Evolutionary conservation across 1,140 invertebrate genomes (phyloP), one percentile per base, ranked within the genome.

Genomic region (Calephelis virginiensis): DNA sequence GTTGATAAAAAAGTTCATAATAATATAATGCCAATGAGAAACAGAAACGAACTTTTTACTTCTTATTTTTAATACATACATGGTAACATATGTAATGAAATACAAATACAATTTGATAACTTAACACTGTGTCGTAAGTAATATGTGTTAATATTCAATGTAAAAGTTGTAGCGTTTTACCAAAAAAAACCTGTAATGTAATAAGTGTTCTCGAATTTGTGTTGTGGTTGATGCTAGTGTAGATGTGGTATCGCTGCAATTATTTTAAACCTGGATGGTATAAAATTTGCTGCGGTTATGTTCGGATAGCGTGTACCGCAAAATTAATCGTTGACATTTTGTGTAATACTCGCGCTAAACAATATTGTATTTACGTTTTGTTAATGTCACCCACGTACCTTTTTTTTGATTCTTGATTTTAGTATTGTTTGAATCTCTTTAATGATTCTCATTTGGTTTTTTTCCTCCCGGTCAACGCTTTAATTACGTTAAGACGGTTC

Each of bases 221-320:
- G 61, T 47, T 61, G 61, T 63, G 61, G 43, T 63, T 47, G 43
- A 48, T 63, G 61, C 46, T 45, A 28, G 43, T 47, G 61, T 63
- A 17, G 61, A 63, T 28, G 61, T 47, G 61, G 14, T 63, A 63
- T 63, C 46, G 53, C 53, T 37, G 53, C 37, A 59, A 64, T 63
- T 63, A 49, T 40, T 50, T 50, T 56, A 46, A 64, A 45, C 38
- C 43, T 37, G 43, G 14, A 14, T 11, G 66, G 40, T 56, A 37
- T 46, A 59, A 59, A 50, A 64, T 68, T 53, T 63, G 62, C 61
- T 59, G 59, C 59, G 62, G 67, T 67, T 67, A 67, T 62, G 67
- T 63, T 71, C 69, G 69, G 64, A 74, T 74, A 74, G 63, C 50
- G 49, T 70, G 64, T 63, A 61, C 49, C 56, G 13, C 14, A 47